phyloP scores from a whole-genome alignment of 2,797 vertebrate species.

The Gallinago solitaria region DNA sequence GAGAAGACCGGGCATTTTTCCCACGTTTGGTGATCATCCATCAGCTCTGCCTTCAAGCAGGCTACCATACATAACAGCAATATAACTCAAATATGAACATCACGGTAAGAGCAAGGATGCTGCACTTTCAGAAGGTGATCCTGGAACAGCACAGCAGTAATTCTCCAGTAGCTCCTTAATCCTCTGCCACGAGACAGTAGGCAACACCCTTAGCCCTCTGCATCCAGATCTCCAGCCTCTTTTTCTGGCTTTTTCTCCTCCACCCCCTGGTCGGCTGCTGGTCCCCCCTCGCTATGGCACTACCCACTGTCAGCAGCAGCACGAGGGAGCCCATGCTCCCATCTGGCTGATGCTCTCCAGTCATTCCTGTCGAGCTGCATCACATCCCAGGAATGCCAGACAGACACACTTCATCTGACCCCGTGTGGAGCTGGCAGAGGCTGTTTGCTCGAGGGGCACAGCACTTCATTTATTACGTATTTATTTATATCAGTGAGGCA shows the following conservation, averaged over 20 bases:
- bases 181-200: not conserved
- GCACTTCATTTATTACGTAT: not conserved
- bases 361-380: not conserved
- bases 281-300: not conserved
- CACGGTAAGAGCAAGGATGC: not conserved
- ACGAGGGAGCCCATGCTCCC: not conserved
- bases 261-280: rapidly evolving
- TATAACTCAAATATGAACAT: not conserved
- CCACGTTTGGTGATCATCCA: not conserved
- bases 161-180: not conserved
- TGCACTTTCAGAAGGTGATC: not conserved
- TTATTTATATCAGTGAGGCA: constrained; percentile 9
- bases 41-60: not conserved
- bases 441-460: not conserved
- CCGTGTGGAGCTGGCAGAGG: rapidly evolving
- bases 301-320: not conserved
- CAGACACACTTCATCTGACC: not conserved
- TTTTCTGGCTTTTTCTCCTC: not conserved
- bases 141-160: not conserved
- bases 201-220: not conserved
- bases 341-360: not conserved
- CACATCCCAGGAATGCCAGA: not conserved
- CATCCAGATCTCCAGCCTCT: not conserved
- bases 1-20: not conserved
- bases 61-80: not conserved